Percentiles rank a stretch among this genome's conserved stretches.
Conservation (phyloP, 2,113 vertebrate species). For the Aldabrachelys gigantea region DNA sequence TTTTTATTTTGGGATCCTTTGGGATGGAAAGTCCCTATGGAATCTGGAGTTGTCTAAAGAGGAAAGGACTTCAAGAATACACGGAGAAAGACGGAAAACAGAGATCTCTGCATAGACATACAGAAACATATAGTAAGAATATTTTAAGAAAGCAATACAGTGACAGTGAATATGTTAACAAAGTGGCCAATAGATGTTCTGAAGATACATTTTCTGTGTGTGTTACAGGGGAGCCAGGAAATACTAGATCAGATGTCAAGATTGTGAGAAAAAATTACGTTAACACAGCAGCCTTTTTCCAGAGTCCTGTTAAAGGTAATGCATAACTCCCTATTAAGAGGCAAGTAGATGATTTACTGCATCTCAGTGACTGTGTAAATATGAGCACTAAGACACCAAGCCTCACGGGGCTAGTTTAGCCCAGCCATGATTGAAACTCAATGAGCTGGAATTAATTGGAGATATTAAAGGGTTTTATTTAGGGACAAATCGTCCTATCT, state of each 20-base stretch:
- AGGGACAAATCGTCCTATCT: neutral
- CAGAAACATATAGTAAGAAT: rapidly evolving
- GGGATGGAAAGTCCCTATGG: neutral
- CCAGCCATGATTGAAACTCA: conserved; percentile 36
- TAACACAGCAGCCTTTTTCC: neutral
- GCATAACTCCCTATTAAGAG: conserved; percentile 37
- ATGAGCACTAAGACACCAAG: conserved; percentile 31
- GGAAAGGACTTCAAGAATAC: neutral
- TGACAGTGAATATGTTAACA: neutral
- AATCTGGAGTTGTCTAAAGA: neutral
- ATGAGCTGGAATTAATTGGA: conserved; percentile 66
- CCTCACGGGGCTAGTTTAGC: conserved; percentile 11
- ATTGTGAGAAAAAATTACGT: neutral
- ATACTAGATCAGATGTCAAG: neutral
- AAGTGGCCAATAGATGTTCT: neutral
- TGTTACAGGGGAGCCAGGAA: neutral
- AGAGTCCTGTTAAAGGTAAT: conserved; percentile 26
- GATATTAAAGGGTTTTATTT: neutral
- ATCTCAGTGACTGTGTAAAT: conserved; percentile 66
- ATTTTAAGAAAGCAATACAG: neutral
- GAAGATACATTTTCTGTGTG: neutral
- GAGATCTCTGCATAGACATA: neutral
- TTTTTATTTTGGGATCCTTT: neutral
- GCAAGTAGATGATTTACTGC: conserved; percentile 76
- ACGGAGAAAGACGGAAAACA: neutral